Conservation (phyloP, 2,888 invertebrate genomes). For the Caenorhabditis panamensis region DNA sequence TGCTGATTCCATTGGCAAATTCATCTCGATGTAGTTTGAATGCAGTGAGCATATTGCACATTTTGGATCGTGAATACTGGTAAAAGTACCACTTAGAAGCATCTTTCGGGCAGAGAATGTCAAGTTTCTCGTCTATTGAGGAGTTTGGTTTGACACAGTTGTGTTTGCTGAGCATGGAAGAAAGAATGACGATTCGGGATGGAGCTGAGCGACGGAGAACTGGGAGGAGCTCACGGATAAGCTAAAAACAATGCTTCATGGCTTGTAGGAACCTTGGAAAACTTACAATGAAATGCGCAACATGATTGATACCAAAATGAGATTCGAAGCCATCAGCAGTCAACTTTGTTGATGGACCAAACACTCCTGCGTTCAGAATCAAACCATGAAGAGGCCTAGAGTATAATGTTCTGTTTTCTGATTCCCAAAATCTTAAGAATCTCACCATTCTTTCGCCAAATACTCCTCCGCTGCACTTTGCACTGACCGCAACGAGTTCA, state of each 20-base stretch:
- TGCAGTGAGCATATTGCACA: conserved; percentile 76
- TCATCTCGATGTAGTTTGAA: conserved; percentile 72
- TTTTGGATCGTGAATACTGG: conserved; percentile 72
- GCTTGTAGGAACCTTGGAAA: not conserved
- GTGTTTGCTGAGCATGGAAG: conserved; percentile 12
- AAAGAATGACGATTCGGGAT: conserved; percentile 38
- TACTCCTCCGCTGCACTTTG: conserved; percentile 82
- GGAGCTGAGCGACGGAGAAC: conserved; percentile 83
- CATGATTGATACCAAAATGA: conserved; percentile 87
- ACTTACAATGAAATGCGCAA: conserved; percentile 84
- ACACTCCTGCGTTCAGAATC: conserved; percentile 84
- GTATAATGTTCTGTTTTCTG: no score
- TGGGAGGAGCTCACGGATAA: conserved; percentile 50
- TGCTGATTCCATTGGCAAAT: conserved; percentile 66
- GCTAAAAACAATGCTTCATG: conserved; percentile 8
- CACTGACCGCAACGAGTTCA: conserved; percentile 82
- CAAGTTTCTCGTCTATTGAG: conserved; percentile 15
- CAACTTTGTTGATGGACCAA: conserved; percentile 80
- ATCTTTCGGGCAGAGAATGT: conserved; percentile 17
- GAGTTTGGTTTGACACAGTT: conserved; percentile 13
- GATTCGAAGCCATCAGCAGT: conserved; percentile 83
- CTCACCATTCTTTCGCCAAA: conserved; percentile 82
- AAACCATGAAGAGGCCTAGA: conserved; percentile 82
- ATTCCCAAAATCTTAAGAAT: no score
- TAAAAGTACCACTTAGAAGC: conserved; percentile 32